These are phyloP conservation scores for Leiothrix lutea DNA, from an alignment of 2,113 vertebrate genomes.

Conservation along the genomic window DNA sequence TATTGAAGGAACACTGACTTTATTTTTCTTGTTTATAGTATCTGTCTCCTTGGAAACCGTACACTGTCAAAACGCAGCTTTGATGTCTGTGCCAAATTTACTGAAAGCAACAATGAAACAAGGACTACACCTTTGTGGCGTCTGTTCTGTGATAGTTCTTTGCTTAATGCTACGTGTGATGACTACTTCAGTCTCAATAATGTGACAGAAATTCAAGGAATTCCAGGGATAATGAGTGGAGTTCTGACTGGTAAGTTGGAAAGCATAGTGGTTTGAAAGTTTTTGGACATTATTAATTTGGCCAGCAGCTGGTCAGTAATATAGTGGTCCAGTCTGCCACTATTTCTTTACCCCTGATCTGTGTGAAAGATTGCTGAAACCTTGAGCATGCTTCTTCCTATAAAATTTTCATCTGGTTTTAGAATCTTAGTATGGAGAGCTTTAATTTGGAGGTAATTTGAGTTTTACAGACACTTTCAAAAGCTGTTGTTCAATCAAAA, in stretches of 20 bases:
- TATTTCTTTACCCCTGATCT: not conserved
- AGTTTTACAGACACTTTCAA: not conserved
- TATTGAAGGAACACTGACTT: not conserved
- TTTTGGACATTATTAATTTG: not conserved
- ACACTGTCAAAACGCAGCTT: slow-evolving; percentile 81
- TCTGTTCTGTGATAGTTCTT: slow-evolving; percentile 81
- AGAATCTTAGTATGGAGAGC: not conserved
- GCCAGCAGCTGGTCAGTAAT: not conserved
- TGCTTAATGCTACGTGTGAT: slow-evolving; percentile 79
- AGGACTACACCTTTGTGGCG: slow-evolving; percentile 80
- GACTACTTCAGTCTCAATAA: slow-evolving; percentile 88
- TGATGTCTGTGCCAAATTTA: slow-evolving; percentile 82
- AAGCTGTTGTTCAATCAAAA: not conserved
- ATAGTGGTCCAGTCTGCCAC: not conserved
- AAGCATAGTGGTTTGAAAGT: not conserved
- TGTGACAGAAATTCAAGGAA: slow-evolving; percentile 85
- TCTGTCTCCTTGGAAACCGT: slow-evolving; percentile 94
- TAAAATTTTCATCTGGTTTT: not conserved
- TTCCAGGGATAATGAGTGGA: slow-evolving; percentile 87
- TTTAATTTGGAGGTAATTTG: not conserved
- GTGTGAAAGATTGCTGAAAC: not conserved
- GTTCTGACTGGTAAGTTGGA: slow-evolving; percentile 80
- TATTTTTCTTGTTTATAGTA: slow-evolving; percentile 62
- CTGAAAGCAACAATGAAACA: slow-evolving; percentile 69
- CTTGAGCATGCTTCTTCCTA: not conserved